Percentiles rank a stretch among this genome's conserved stretches.
phyloP scores from a whole-genome alignment of 2,888 invertebrate species.

The Lepidonotus clava region DNA sequence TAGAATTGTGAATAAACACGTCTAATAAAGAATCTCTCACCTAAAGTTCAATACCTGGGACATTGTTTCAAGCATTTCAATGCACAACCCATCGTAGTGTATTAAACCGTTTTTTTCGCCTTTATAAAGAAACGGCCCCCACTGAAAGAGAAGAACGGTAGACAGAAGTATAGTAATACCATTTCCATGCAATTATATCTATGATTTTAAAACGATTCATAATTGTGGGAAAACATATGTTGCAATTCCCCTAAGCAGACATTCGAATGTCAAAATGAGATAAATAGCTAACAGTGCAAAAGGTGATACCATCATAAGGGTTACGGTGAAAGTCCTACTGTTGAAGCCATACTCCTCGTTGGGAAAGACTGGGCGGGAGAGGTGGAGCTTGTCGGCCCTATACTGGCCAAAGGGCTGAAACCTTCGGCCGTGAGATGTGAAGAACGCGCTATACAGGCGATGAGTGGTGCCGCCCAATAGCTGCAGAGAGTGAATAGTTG shows the following conservation, averaged over 20 bases:
- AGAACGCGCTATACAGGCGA: slow-evolving; percentile 2
- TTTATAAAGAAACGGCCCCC: slow-evolving; percentile 66
- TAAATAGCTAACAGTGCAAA: too few relatives aligned
- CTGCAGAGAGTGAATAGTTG: too few relatives aligned
- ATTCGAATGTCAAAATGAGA: too few relatives aligned
- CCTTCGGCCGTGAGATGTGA: background rate
- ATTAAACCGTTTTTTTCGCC: slow-evolving; percentile 52
- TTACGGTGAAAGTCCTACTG: slow-evolving; percentile 64
- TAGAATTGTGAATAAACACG: background rate
- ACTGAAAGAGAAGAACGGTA: slow-evolving; percentile 63
- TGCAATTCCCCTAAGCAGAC: too few relatives aligned
- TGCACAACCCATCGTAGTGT: slow-evolving; percentile 66
- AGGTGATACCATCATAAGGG: slow-evolving; percentile 65
- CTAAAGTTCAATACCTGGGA: slow-evolving; percentile 63
- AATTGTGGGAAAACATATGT: too few relatives aligned
- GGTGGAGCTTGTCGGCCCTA: slow-evolving; percentile 16
- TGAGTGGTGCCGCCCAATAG: too few relatives aligned
- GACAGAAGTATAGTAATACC: background rate
- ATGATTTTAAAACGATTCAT: slow-evolving; percentile 34
- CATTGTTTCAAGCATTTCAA: slow-evolving; percentile 66
- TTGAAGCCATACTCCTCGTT: slow-evolving; percentile 68
- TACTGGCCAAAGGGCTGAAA: slow-evolving; percentile 4
- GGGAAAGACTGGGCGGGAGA: slow-evolving; percentile 63
- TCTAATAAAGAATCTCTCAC: slow-evolving; percentile 41
- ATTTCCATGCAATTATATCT: background rate